These are phyloP conservation scores for Pterobdella sp. DNA, from an alignment of 2,888 invertebrate genomes.

Conservation along the genomic window DNA sequence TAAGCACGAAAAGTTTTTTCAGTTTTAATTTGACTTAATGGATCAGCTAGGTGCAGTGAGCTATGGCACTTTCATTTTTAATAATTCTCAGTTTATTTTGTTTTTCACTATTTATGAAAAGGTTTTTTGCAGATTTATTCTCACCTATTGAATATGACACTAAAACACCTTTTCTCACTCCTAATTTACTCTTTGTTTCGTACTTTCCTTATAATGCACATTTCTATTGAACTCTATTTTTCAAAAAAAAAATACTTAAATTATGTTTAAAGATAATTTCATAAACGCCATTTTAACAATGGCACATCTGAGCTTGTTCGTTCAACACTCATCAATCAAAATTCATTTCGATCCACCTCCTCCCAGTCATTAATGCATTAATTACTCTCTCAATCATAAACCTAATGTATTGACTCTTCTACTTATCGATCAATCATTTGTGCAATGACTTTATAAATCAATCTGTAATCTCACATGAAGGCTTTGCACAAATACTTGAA, in stretches of 20 bases:
- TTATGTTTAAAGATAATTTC: too few relatives aligned
- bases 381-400: not conserved
- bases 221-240: not conserved
- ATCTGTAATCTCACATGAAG: not conserved
- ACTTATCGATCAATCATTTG: constrained; percentile 4
- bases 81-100: not conserved
- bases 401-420: constrained; percentile 8
- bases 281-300: too few relatives aligned
- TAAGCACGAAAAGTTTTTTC: too few relatives aligned
- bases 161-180: not conserved
- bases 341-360: not conserved
- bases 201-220: not conserved
- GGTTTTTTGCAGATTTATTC: not conserved
- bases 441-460: constrained; percentile 11
- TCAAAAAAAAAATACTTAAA: not conserved
- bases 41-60: not conserved
- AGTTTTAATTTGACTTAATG: not conserved
- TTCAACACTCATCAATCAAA: not conserved
- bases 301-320: not conserved
- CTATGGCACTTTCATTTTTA: not conserved
- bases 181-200: not conserved
- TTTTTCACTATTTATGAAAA: not conserved
- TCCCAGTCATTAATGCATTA: constrained; percentile 9
- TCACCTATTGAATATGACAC: not conserved
- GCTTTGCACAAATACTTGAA: too few relatives aligned